Conservation (phyloP, 2,888 invertebrate species). For the Drosophila macrospina region DNA sequence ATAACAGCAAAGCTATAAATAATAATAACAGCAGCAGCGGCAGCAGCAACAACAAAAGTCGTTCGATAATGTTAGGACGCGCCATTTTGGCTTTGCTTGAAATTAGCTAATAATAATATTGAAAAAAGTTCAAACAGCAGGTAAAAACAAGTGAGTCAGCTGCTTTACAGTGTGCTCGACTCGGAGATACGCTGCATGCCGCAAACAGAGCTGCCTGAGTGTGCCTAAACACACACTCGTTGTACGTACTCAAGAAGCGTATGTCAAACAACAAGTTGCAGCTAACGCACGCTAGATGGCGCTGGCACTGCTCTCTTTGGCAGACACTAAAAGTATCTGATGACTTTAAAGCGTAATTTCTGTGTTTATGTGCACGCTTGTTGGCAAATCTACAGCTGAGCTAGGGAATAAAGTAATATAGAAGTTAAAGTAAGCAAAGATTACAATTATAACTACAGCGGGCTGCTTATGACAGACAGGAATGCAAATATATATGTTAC, state of each 20-base stretch:
- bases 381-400: background rate
- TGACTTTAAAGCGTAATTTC: background rate
- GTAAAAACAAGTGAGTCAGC: background rate
- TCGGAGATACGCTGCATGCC: background rate
- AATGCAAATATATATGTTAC: too few species aligned
- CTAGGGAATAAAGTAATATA: background rate
- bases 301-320: too few species aligned
- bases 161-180: background rate
- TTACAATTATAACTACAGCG: background rate
- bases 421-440: background rate
- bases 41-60: constrained; percentile 45
- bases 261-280: too few species aligned
- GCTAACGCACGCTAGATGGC: too few species aligned
- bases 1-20: constrained; percentile 46
- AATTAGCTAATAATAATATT: constrained; percentile 72
- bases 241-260: too few species aligned
- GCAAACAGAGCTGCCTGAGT: background rate
- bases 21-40: constrained; percentile 41
- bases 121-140: constrained; percentile 33
- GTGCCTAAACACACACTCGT: background rate
- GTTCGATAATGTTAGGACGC: constrained; percentile 41
- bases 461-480: too few species aligned
- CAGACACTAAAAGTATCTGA: too few species aligned
- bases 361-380: background rate
- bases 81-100: constrained; percentile 71